Base-by-base conservation (phyloP, 2,888 invertebrate genomes). In the Dasysyrphus albostriatus region DNA sequence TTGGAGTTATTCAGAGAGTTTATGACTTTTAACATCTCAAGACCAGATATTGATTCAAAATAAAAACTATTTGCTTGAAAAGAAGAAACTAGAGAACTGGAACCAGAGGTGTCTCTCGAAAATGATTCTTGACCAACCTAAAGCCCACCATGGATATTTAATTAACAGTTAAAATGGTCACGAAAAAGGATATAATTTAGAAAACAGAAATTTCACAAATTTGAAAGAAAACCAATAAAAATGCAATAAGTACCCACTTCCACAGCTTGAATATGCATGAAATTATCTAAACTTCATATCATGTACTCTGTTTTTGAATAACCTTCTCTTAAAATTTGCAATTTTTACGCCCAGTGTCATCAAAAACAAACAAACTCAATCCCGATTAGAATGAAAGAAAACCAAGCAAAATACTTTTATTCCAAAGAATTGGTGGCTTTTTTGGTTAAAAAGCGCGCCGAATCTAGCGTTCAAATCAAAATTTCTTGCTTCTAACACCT, bases 401-500 rank as follows among this genome's bases (percentile, higher is more conserved):
- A 61, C 69, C 54, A 76, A 81, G 63, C 59, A 67, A 34, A n/a
- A 29, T 14, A 39, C 82, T 49, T 67, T 74, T 59, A 70, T 59
- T 70, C 24, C 51, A 39, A 29, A 69, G 51, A 69, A 69, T n/a
- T 54, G 3, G 54, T 54, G 51, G 69, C 54, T 54, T 69, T 54
- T 54, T 69, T 24, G 51, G 69, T 51, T 69, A 69, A 69, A 69
- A 69, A 37, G 69, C 69, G 69, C 54, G 69, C 69, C 54, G 54
- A 69, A 88, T 88, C 75, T 84, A 88, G 76, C 88, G 74, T 88
- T 70, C 51, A 87, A 88, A 88, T 88, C 63, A 51, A 73, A 84
- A 88, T 88, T 88, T 88, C 87, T 82, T 88, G 88, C 87, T n/a
- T 37, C 73, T 88, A 87, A 88, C 88, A 88, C 83, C 88, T 88